Percentiles rank a stretch among this genome's conserved stretches.
Conservation (phyloP, 2,797 vertebrate species). For the Odontamblyopus rebecca region DNA sequence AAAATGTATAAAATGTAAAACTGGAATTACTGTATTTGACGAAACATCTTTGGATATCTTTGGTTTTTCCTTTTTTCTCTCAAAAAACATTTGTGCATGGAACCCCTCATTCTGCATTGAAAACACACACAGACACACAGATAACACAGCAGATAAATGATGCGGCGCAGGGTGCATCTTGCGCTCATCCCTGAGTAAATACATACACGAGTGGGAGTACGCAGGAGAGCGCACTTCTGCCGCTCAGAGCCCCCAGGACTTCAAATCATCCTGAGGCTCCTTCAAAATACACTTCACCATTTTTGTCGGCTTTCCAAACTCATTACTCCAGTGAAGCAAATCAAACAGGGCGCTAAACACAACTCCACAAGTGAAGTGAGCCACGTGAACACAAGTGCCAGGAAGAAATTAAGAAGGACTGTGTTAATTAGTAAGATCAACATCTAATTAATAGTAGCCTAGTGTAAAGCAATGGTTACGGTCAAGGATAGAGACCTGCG, state of each 20-base stretch:
- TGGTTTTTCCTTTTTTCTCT: slow-evolving; percentile 2
- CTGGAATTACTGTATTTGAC: too few species aligned
- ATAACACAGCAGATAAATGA: slow-evolving; percentile 24
- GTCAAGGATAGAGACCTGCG: slow-evolving; percentile 69
- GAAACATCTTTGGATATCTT: not conserved
- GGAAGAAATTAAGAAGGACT: slow-evolving; percentile 25
- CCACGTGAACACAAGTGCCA: slow-evolving; percentile 29
- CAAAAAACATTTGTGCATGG: slow-evolving; percentile 28
- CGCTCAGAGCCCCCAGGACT: slow-evolving; percentile 56
- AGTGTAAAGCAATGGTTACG: not conserved
- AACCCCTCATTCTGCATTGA: slow-evolving; percentile 24
- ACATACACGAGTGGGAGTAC: slow-evolving; percentile 37
- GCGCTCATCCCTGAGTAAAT: slow-evolving; percentile 1
- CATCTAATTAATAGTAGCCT: slow-evolving; percentile 70
- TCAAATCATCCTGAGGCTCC: slow-evolving; percentile 66
- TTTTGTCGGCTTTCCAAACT: slow-evolving; percentile 76
- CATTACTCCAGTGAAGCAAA: slow-evolving; percentile 70
- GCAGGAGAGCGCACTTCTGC: slow-evolving; percentile 35
- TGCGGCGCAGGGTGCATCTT: slow-evolving; percentile 18
- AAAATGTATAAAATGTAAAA: too few species aligned
- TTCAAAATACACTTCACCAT: slow-evolving; percentile 71
- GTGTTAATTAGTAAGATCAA: slow-evolving; percentile 66
- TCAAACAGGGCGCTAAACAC: slow-evolving; percentile 68
- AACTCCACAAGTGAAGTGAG: slow-evolving; percentile 65
- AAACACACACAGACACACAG: slow-evolving; percentile 31